A percentile compares a stretch with the other conserved stretches of the same genome.
Evolutionary conservation across 2,113 vertebrate species (phyloP).

Genomic region (Dasyprocta punctata): DNA sequence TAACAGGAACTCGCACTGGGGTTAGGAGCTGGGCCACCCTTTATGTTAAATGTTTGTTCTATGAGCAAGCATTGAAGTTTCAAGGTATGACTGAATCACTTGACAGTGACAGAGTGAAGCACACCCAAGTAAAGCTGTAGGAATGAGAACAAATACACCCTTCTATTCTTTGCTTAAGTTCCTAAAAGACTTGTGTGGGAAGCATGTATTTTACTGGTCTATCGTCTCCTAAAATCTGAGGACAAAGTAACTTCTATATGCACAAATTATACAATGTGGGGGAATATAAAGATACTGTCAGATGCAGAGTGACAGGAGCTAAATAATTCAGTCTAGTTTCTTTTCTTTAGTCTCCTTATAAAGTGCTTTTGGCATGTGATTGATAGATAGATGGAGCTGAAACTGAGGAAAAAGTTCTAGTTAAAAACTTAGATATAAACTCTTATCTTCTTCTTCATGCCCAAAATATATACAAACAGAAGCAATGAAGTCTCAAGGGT

Average conservation of each 20-base stretch:
- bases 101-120: slow-evolving; percentile 56
- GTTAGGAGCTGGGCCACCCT: neutral
- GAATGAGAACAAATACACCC: neutral
- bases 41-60: neutral
- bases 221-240: neutral
- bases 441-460: slow-evolving; percentile 52
- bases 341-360: slow-evolving; percentile 52
- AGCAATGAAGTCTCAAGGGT: neutral
- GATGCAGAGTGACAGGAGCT: slow-evolving; percentile 51
- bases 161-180: slow-evolving; percentile 38
- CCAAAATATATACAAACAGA: neutral
- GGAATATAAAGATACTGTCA: neutral
- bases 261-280: slow-evolving; percentile 29
- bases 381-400: slow-evolving; percentile 72
- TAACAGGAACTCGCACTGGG: neutral
- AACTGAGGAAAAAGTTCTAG: slow-evolving; percentile 26
- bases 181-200: slow-evolving; percentile 47
- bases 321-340: slow-evolving; percentile 47
- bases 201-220: slow-evolving; percentile 32
- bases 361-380: slow-evolving; percentile 74
- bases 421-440: slow-evolving; percentile 54
- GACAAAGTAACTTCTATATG: slow-evolving; percentile 27
- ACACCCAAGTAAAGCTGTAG: neutral
- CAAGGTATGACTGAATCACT: neutral
- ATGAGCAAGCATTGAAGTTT: neutral